Percentiles rank a stretch among this genome's conserved stretches.
Conservation (phyloP, 2,888 invertebrate genomes). For the Timandra comae region DNA sequence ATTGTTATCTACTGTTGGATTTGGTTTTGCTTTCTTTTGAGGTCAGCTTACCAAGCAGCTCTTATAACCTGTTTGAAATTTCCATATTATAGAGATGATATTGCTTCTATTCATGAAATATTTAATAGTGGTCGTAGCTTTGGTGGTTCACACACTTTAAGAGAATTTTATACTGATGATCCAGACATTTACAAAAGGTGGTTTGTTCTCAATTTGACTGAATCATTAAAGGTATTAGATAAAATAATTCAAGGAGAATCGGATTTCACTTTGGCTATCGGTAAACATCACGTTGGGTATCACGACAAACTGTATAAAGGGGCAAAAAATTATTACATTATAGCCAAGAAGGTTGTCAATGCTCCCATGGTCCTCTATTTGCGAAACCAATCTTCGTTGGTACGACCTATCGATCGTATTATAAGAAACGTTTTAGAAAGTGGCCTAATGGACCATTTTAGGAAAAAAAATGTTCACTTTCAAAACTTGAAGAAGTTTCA, state of each 20-base stretch:
- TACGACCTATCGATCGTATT: neutral
- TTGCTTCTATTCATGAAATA: constrained; percentile 33
- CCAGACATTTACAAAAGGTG: constrained; percentile 36
- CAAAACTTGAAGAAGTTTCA: no score
- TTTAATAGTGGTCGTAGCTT: constrained; percentile 26
- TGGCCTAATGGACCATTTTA: no score
- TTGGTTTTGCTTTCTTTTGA: constrained; percentile 45
- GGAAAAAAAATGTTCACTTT: no score
- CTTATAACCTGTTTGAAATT: constrained; percentile 41
- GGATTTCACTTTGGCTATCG: constrained; percentile 42
- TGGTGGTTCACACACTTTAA: constrained; percentile 35
- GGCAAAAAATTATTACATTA: neutral
- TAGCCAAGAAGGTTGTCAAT: neutral
- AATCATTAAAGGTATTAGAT: constrained; percentile 26
- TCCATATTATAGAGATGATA: constrained; percentile 25
- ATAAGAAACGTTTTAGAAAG: neutral
- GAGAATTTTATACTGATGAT: constrained; percentile 41
- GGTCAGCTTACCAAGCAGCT: constrained; percentile 44
- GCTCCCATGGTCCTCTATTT: neutral
- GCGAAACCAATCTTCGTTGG: neutral
- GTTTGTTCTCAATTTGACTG: constrained; percentile 22
- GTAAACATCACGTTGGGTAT: no score
- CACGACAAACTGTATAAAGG: neutral
- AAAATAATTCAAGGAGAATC: constrained; percentile 32
- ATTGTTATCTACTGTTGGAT: constrained; percentile 39